Evolutionary conservation across 2,113 vertebrate species (phyloP).

Genomic region (Puntigrus tetrazona): DNA sequence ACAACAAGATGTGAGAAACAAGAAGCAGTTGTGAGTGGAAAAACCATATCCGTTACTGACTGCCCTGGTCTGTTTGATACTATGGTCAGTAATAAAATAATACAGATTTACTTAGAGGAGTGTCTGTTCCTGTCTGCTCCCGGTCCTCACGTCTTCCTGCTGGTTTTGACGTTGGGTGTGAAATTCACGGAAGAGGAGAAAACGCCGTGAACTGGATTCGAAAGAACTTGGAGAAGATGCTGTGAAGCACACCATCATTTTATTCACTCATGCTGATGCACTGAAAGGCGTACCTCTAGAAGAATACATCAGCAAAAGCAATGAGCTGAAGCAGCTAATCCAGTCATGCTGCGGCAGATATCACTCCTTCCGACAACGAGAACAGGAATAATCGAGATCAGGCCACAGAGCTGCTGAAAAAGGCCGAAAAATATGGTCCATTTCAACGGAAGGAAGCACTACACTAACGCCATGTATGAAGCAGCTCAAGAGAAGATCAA

Average conservation of each 20-base stretch:
- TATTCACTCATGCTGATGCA: not conserved
- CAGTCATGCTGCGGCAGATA: not conserved
- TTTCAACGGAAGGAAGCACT: not conserved
- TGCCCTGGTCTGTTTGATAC: not conserved
- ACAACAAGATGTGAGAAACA: not conserved
- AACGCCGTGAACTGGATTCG: not conserved
- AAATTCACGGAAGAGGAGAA: not conserved
- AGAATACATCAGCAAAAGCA: not conserved
- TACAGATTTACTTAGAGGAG: not conserved
- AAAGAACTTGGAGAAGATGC: not conserved
- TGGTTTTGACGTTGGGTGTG: not conserved
- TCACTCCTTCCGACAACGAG: not conserved
- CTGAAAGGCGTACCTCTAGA: not conserved
- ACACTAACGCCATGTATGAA: not conserved
- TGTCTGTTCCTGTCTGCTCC: not conserved
- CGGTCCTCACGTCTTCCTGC: not conserved
- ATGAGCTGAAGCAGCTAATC: not conserved
- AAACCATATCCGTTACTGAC: not conserved
- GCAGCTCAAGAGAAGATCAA: not conserved
- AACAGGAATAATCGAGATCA: not conserved
- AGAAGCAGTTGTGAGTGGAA: not conserved
- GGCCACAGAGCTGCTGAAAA: not conserved
- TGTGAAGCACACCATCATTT: not conserved
- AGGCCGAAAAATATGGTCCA: not conserved
- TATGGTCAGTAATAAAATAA: fast-evolving